Percentiles rank a stretch among this genome's conserved stretches.
phyloP scores from a whole-genome alignment of 2,888 invertebrate genomes.

The Drosophila incognita region DNA sequence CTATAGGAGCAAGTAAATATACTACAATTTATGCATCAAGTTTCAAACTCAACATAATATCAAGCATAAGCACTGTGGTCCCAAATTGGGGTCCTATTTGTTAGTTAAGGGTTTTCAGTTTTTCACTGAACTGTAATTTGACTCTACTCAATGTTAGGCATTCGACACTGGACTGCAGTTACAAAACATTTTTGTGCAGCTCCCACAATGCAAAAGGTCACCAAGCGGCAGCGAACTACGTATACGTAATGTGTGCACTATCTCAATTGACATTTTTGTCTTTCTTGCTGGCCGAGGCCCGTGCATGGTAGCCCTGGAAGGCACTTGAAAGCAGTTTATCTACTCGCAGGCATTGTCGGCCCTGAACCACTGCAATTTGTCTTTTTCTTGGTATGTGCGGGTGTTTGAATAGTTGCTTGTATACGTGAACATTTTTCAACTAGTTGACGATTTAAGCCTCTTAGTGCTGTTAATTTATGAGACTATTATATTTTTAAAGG shows the following conservation, averaged over 20 bases:
- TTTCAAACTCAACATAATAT: too few species aligned
- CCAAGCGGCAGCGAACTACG: background rate
- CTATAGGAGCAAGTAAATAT: background rate
- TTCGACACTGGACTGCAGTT: background rate
- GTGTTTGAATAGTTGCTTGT: background rate
- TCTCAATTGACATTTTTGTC: conserved; percentile 28
- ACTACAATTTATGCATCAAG: background rate
- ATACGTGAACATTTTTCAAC: background rate
- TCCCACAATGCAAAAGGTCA: conserved; percentile 4
- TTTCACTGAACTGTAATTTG: background rate
- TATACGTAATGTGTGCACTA: conserved; percentile 1
- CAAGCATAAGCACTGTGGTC: background rate
- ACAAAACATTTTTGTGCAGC: background rate
- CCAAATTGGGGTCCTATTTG: background rate
- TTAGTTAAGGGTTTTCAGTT: background rate
- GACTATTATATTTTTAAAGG: background rate
- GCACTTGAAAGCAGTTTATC: conserved; percentile 13
- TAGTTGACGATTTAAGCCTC: background rate
- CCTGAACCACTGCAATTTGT: conserved; percentile 21
- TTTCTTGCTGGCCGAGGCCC: conserved; percentile 2
- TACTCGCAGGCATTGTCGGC: conserved; percentile 5
- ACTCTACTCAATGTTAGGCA: conserved; percentile 13
- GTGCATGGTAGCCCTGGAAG: background rate
- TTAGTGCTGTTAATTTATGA: background rate
- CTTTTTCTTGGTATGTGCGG: background rate